Conservation (phyloP, 2,113 vertebrate genomes). For the Chaenogobius annularis region DNA sequence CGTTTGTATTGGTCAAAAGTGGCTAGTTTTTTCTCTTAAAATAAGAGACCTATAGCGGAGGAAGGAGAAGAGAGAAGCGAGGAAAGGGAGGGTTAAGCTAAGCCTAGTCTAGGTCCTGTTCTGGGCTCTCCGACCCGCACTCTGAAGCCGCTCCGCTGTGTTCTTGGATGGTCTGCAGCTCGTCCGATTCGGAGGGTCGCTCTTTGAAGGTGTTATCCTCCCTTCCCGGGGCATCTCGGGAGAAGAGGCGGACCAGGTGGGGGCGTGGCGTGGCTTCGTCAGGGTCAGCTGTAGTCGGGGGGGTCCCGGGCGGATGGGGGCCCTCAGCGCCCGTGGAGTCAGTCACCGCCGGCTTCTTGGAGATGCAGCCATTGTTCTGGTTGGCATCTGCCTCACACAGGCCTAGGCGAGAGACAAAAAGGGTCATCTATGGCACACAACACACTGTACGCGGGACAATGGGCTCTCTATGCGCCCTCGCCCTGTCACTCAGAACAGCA, state of each 20-base stretch:
- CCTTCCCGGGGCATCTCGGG: conserved; percentile 97
- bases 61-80: conserved; percentile 18
- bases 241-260: conserved; percentile 99
- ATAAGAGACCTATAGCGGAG: conserved; percentile 36
- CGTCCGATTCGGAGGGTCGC: conserved; percentile 96
- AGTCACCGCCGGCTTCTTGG: conserved; percentile 89
- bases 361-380: conserved; percentile 93
- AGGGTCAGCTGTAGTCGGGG: conserved; percentile 87
- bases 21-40: conserved; percentile 48
- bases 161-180: conserved; percentile 97
- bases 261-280: conserved; percentile 84
- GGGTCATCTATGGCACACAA: conserved; percentile 87
- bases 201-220: conserved; percentile 99
- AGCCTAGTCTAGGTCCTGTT: conserved; percentile 81
- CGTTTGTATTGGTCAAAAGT: conserved; percentile 62
- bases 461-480: conserved; percentile 70
- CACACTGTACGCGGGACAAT: conserved; percentile 78
- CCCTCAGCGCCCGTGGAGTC: conserved; percentile 87
- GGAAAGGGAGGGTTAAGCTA: conserved; percentile 51
- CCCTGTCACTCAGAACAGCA: conserved; percentile 37
- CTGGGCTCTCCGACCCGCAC: conserved; percentile 83
- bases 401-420: conserved; percentile 91
- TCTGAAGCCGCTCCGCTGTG: conserved; percentile 86
- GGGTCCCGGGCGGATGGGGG: conserved; percentile 82
- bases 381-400: conserved; percentile 89